phyloP scores from a whole-genome alignment of 2,797 vertebrate genomes.

The Platyrinchus mystaceus region DNA sequence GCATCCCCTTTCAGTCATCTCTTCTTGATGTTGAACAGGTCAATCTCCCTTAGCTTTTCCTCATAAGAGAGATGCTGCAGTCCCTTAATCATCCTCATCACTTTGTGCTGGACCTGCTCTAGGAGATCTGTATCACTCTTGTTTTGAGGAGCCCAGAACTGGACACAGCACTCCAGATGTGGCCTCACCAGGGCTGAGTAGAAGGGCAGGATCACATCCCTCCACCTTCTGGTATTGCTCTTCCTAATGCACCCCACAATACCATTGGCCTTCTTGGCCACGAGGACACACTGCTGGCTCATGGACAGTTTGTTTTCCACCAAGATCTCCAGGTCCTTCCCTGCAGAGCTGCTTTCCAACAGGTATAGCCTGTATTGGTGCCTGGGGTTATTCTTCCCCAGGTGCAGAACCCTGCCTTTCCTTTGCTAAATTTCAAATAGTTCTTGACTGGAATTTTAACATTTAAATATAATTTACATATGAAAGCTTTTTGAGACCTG shows the following conservation, averaged over 20 bases:
- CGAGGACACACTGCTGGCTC: background rate
- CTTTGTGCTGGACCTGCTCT: background rate
- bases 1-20: background rate
- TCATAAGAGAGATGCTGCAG: background rate
- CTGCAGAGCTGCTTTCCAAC: background rate
- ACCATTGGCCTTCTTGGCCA: background rate
- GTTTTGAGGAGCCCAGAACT: background rate
- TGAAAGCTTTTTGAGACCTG: background rate
- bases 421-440: background rate
- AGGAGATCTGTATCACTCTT: background rate
- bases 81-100: background rate
- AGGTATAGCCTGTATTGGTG: background rate
- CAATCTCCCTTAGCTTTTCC: background rate
- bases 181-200: background rate
- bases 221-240: background rate
- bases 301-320: background rate
- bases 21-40: background rate
- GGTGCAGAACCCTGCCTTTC: background rate
- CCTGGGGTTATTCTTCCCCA: background rate
- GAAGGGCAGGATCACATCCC: accelerated
- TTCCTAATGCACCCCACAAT: background rate
- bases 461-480: background rate
- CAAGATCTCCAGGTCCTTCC: background rate
- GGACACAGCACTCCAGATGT: background rate
- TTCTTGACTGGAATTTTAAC: background rate